Conservation (phyloP, 1,140 invertebrate species). For the Drosophila ohnishii region DNA sequence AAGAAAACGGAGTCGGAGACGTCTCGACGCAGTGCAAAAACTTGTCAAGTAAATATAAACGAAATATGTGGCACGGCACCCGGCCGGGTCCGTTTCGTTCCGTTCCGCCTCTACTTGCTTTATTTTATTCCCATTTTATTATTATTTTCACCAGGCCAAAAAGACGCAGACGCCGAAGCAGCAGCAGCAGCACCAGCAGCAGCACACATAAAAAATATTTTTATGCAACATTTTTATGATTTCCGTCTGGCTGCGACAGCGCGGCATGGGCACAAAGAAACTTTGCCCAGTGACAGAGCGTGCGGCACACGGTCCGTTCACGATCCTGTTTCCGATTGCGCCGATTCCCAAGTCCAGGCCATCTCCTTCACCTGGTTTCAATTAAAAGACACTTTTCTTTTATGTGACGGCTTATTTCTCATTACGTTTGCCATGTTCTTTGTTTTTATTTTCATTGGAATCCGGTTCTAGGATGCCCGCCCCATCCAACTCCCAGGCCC, state of each 20-base stretch:
- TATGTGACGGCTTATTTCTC: slow-evolving; percentile 71
- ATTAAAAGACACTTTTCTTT: slow-evolving; percentile 79
- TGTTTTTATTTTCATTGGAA: slow-evolving; percentile 46
- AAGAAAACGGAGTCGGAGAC: slow-evolving; percentile 44
- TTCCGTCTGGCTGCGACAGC: slow-evolving; percentile 69
- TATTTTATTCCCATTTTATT: slow-evolving; percentile 79
- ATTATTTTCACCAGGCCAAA: slow-evolving; percentile 67
- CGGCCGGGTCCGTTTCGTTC: slow-evolving; percentile 51
- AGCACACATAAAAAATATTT: slow-evolving; percentile 75
- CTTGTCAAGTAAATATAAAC: slow-evolving; percentile 82
- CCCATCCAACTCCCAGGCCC: background rate
- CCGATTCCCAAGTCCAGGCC: slow-evolving; percentile 31
- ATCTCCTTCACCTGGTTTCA: slow-evolving; percentile 75
- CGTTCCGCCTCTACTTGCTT: slow-evolving; percentile 64
- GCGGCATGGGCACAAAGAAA: slow-evolving; percentile 40
- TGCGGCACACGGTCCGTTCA: slow-evolving; percentile 26
- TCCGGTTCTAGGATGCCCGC: slow-evolving; percentile 19
- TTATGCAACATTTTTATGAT: slow-evolving; percentile 81
- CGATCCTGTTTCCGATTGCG: slow-evolving; percentile 14
- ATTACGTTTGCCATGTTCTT: slow-evolving; percentile 61
- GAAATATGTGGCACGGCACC: slow-evolving; percentile 76
- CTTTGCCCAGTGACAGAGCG: slow-evolving; percentile 14
- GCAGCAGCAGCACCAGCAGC: slow-evolving; percentile 31
- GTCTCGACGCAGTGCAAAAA: slow-evolving; percentile 73
- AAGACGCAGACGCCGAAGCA: slow-evolving; percentile 47